A percentile compares a stretch with the other conserved stretches of the same genome.
Conservation (phyloP, 2,797 vertebrate species). For the Astyanax mexicanus region DNA sequence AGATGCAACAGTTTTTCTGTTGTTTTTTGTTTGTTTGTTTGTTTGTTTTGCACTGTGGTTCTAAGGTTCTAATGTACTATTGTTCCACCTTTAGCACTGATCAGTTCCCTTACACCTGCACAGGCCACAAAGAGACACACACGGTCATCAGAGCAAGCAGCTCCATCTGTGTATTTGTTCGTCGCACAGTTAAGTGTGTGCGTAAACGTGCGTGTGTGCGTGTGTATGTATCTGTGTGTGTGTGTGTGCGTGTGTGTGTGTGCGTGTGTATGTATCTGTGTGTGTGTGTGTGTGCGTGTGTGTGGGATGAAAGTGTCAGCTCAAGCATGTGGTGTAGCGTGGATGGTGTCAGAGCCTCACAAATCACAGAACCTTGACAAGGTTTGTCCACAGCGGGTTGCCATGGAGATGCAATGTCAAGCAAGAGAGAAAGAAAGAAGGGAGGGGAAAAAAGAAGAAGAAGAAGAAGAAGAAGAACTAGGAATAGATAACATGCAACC, state of each 20-base stretch:
- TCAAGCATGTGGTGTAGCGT: conserved; percentile 29
- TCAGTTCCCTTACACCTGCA: neutral
- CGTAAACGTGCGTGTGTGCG: neutral
- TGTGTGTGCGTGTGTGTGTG: neutral
- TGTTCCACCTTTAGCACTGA: no score
- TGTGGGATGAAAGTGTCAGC: conserved; percentile 13
- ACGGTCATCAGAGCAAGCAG: neutral
- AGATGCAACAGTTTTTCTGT: no score
- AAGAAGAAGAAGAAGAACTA: no score
- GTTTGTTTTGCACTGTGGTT: no score
- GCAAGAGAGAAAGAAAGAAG: conserved; percentile 18
- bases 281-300: neutral
- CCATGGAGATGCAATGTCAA: conserved; percentile 46
- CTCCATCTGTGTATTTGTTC: conserved; percentile 3
- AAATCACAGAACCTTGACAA: conserved; percentile 45
- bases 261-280: neutral
- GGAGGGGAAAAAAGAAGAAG: no score
- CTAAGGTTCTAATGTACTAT: no score
- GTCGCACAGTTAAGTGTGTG: neutral
- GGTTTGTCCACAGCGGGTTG: conserved; percentile 38
- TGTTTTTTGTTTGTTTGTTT: no score
- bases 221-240: neutral
- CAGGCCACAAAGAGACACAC: neutral
- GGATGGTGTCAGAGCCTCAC: conserved; percentile 27
- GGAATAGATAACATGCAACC: neutral